Evolutionary conservation across 2,888 invertebrate genomes (phyloP).

Genomic region (Trissolcus brochymenae): DNA sequence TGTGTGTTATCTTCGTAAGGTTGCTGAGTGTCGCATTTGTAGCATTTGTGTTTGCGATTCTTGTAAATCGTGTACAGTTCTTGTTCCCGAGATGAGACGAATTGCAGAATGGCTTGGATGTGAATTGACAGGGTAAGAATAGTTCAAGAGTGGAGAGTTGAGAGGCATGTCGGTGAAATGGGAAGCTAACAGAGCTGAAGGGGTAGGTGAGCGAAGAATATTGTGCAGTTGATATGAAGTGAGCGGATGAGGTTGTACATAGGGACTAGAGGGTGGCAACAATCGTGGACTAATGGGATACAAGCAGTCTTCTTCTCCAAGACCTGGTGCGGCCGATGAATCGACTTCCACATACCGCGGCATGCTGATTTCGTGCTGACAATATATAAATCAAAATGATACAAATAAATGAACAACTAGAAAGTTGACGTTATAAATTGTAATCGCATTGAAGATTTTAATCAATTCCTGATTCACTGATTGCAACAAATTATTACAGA

Average conservation of each 20-base stretch:
- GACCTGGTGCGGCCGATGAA: conserved; percentile 67
- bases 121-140: conserved; percentile 22
- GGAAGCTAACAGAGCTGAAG: conserved; percentile 32
- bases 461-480: no score
- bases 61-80: conserved; percentile 51
- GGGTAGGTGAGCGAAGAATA: conserved; percentile 61
- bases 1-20: conserved; percentile 71
- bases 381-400: conserved; percentile 58
- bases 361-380: conserved; percentile 74
- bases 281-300: conserved; percentile 73
- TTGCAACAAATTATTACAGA: no score
- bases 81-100: conserved; percentile 44
- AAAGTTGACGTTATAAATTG: background rate
- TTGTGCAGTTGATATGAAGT: conserved; percentile 69
- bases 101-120: conserved; percentile 32
- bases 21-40: conserved; percentile 67
- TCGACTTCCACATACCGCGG: conserved; percentile 71
- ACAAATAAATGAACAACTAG: conserved; percentile 3
- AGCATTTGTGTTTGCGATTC: conserved; percentile 65
- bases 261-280: conserved; percentile 69
- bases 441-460: no score
- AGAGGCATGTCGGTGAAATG: conserved; percentile 31
- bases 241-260: conserved; percentile 72
- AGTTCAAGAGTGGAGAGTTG: conserved; percentile 41
- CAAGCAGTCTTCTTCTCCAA: conserved; percentile 72